Conservation (phyloP, 2,888 invertebrate genomes). For the Cataglyphis livida region DNA sequence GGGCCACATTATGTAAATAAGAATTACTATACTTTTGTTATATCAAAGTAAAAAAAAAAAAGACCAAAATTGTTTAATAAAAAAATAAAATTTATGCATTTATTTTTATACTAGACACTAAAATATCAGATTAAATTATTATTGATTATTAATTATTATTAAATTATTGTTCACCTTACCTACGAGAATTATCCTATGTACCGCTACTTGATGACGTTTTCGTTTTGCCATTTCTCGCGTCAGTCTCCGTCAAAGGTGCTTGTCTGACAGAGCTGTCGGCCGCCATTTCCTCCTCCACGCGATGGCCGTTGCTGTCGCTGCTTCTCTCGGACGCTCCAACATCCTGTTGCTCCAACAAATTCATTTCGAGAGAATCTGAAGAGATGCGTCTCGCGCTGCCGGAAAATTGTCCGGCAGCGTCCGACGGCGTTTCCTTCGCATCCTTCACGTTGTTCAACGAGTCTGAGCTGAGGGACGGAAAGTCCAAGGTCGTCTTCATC, state of each 20-base stretch:
- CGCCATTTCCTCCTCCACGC: constrained; percentile 66
- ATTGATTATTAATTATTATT: too few species aligned
- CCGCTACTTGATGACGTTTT: constrained; percentile 75
- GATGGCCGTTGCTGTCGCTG: constrained; percentile 67
- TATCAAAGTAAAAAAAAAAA: not conserved
- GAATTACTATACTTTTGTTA: not conserved
- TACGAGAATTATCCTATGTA: constrained; percentile 74
- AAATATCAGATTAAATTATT: not conserved
- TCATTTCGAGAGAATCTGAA: constrained; percentile 83
- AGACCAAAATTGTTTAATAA: not conserved
- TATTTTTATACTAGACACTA: not conserved
- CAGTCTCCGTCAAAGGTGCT: constrained; percentile 69
- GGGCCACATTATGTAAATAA: not conserved
- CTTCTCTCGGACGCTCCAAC: constrained; percentile 63
- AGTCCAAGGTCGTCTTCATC: constrained; percentile 86
- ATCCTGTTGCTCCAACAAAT: constrained; percentile 77
- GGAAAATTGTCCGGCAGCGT: constrained; percentile 73
- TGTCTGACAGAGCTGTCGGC: constrained; percentile 71
- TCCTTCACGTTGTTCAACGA: constrained; percentile 83
- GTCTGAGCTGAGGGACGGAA: constrained; percentile 84
- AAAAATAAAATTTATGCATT: not conserved
- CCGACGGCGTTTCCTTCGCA: constrained; percentile 74
- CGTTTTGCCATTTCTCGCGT: constrained; percentile 73
- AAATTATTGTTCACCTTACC: constrained; percentile 54
- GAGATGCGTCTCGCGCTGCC: constrained; percentile 81